These are phyloP conservation scores for Eustalomyia histrio DNA, from an alignment of 2,888 invertebrate species.

Conservation along the genomic window DNA sequence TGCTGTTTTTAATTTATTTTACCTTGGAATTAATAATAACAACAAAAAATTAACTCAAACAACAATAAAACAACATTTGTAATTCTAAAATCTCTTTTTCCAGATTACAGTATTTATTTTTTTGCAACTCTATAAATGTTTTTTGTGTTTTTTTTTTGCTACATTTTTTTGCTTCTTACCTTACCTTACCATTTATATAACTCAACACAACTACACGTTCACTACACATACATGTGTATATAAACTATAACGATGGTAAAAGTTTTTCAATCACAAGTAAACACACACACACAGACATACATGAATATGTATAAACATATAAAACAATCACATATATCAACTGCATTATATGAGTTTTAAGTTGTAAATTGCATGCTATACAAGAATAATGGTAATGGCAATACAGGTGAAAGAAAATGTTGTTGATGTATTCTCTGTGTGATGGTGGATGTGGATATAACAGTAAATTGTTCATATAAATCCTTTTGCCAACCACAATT, in stretches of 20 bases:
- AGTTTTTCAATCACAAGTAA: slow-evolving; percentile 59
- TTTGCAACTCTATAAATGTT: slow-evolving; percentile 48
- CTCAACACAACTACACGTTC: neutral
- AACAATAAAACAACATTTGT: slow-evolving; percentile 57
- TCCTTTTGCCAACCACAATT: slow-evolving; percentile 64
- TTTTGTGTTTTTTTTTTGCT: neutral
- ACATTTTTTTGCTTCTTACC: slow-evolving; percentile 22
- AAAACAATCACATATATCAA: slow-evolving; percentile 60
- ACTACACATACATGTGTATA: slow-evolving; percentile 11
- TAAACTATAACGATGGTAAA: slow-evolving; percentile 47
- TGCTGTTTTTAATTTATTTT: slow-evolving; percentile 7
- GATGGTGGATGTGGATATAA: slow-evolving; percentile 36
- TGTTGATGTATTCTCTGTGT: slow-evolving; percentile 40
- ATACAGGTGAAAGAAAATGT: slow-evolving; percentile 57
- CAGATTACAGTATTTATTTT: slow-evolving; percentile 54
- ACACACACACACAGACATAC: neutral
- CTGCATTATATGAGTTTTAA: slow-evolving; percentile 65
- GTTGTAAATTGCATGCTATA: slow-evolving; percentile 65
- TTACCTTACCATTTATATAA: neutral
- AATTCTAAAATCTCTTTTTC: slow-evolving; percentile 60
- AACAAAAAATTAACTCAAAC: neutral
- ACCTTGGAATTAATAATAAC: slow-evolving; percentile 15
- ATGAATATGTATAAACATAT: neutral
- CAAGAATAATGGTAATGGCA: slow-evolving; percentile 62
- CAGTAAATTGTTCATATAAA: slow-evolving; percentile 62